Evolutionary conservation across 1,140 invertebrate genomes (phyloP).

Genomic region (Aphidius ervi): DNA sequence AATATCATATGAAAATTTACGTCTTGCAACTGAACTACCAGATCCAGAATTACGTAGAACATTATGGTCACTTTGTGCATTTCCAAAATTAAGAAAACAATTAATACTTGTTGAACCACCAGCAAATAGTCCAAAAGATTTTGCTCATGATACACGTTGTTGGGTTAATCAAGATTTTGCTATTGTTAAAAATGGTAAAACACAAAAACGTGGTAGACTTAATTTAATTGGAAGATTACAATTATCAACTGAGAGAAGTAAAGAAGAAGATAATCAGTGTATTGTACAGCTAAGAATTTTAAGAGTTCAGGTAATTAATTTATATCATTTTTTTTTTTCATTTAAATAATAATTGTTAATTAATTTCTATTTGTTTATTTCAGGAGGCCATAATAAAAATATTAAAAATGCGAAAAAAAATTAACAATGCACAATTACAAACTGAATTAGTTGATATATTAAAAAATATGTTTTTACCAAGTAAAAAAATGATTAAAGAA

Average conservation of each 20-base stretch:
- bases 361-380: constrained; percentile 20
- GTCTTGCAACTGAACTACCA: constrained; percentile 93
- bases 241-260: constrained; percentile 89
- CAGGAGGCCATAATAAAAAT: constrained; percentile 99
- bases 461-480: constrained; percentile 98
- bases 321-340: not conserved
- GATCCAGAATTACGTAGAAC: constrained; percentile 93
- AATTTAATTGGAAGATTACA: constrained; percentile 94
- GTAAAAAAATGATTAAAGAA: constrained; percentile 99
- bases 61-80: constrained; percentile 95
- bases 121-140: constrained; percentile 86
- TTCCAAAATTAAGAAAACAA: constrained; percentile 93
- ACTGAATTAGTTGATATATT: constrained; percentile 96
- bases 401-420: constrained; percentile 94
- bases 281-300: constrained; percentile 94
- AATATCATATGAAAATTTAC: constrained; percentile 92
- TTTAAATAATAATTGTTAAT: constrained; percentile 13
- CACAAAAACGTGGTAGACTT: constrained; percentile 87
- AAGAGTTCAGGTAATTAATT: constrained; percentile 64
- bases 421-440: constrained; percentile 91
- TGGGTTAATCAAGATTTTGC: constrained; percentile 98
- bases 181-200: constrained; percentile 88
- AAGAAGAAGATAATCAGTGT: constrained; percentile 95
- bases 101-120: constrained; percentile 77
- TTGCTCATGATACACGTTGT: constrained; percentile 87